phyloP scores from a whole-genome alignment of 2,888 invertebrate genomes.

The Drosophila mulleri region DNA sequence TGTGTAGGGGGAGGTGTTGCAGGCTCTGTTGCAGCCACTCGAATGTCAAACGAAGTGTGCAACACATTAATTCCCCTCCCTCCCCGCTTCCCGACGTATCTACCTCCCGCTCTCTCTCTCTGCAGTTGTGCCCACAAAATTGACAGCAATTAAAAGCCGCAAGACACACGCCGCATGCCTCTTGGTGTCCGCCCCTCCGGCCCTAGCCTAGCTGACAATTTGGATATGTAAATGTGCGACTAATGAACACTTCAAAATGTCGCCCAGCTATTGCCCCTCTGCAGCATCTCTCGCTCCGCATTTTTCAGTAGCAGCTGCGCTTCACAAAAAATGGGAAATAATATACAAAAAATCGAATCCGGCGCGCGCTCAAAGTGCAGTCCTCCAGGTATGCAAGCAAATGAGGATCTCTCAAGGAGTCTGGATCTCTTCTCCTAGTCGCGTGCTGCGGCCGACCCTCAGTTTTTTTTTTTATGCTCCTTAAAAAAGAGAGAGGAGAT shows the following conservation, averaged over 20 bases:
- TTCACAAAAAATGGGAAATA: slow-evolving; percentile 20
- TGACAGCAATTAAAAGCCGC: slow-evolving; percentile 78
- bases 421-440: slow-evolving; percentile 54
- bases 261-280: slow-evolving; percentile 38
- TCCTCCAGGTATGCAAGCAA: slow-evolving; percentile 60
- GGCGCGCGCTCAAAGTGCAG: slow-evolving; percentile 62
- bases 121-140: slow-evolving; percentile 25
- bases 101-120: background rate
- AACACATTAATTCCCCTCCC: slow-evolving; percentile 76
- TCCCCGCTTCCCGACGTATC: background rate
- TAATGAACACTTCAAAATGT: slow-evolving; percentile 82
- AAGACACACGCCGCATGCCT: slow-evolving; percentile 60
- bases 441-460: slow-evolving; percentile 69
- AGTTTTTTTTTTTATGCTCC: slow-evolving; percentile 57
- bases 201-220: slow-evolving; percentile 71
- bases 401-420: slow-evolving; percentile 47
- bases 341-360: slow-evolving; percentile 28
- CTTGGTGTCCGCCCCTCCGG: slow-evolving; percentile 1
- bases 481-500: slow-evolving; percentile 39
- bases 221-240: slow-evolving; percentile 83
- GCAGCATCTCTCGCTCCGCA: slow-evolving; percentile 25
- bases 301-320: slow-evolving; percentile 57
- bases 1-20: background rate
- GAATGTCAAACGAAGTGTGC: slow-evolving; percentile 82
- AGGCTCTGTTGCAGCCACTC: slow-evolving; percentile 30